phyloP scores from a whole-genome alignment of 1,140 invertebrate genomes.

The Cepaea nemoralis region DNA sequence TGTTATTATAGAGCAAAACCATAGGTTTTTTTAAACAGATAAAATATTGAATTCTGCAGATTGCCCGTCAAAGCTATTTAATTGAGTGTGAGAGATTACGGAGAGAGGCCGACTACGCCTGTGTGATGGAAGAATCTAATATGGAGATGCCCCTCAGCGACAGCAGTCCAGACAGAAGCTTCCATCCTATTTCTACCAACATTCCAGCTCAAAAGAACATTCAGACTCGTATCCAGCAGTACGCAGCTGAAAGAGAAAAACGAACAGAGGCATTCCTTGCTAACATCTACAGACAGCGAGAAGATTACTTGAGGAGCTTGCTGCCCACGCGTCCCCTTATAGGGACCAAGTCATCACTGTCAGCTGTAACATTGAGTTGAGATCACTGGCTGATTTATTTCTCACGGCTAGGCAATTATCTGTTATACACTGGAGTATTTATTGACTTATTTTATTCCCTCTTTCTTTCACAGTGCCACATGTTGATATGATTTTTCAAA shows the following conservation, averaged over 20 bases:
- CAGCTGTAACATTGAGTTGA: not conserved
- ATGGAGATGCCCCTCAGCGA: not conserved
- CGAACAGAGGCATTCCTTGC: slow-evolving; percentile 56
- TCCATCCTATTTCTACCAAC: not conserved
- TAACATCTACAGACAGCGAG: not conserved
- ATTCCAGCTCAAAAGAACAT: slow-evolving; percentile 11
- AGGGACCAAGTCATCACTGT: not conserved
- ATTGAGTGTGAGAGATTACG: slow-evolving; percentile 50
- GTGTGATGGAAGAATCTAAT: slow-evolving; percentile 49
- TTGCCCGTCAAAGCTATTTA: slow-evolving; percentile 55
- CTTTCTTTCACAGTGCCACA: too few species aligned
- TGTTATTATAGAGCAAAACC: too few species aligned
- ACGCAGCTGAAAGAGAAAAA: slow-evolving; percentile 47
- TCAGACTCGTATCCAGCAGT: slow-evolving; percentile 23
- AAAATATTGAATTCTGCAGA: slow-evolving; percentile 47
- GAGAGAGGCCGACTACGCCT: slow-evolving; percentile 54
- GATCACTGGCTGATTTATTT: too few species aligned
- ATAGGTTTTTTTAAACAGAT: too few species aligned
- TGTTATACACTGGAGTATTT: too few species aligned
- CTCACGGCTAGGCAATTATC: too few species aligned
- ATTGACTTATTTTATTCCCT: too few species aligned
- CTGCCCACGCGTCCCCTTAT: slow-evolving; percentile 12
- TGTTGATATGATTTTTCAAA: too few species aligned
- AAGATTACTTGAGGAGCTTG: slow-evolving; percentile 13
- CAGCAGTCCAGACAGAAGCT: slow-evolving; percentile 4